phyloP scores from a whole-genome alignment of 2,888 invertebrate species.

The Steinernema hermaphroditum region DNA sequence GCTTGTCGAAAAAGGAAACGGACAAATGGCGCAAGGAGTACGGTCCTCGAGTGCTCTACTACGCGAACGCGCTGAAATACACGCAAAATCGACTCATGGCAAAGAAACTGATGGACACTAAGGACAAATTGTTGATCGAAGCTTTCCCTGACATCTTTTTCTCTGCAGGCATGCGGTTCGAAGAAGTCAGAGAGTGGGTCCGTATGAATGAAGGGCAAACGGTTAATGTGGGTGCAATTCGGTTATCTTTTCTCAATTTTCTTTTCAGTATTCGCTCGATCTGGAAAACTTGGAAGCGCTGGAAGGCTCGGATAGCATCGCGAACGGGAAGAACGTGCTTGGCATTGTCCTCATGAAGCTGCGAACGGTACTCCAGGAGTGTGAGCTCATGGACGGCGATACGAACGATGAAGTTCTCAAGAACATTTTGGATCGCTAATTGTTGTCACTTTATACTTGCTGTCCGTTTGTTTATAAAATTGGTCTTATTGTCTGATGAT shows the following conservation, averaged over 20 bases:
- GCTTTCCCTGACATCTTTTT: conserved; percentile 12
- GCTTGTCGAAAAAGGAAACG: neutral
- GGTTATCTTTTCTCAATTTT: no score
- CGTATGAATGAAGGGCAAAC: neutral
- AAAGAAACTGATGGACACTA: neutral
- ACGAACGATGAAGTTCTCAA: no score
- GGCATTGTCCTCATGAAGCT: conserved; percentile 4
- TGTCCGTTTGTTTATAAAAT: no score
- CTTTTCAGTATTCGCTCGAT: neutral
- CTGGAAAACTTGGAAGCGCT: neutral
- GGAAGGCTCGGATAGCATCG: conserved; percentile 11
- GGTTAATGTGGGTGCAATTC: neutral
- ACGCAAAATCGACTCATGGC: neutral
- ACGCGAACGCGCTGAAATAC: conserved; percentile 18
- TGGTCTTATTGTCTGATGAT: no score
- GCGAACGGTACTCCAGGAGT: neutral
- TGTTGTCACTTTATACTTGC: no score
- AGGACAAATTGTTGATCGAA: neutral
- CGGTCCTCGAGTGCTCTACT: neutral
- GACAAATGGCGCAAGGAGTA: neutral
- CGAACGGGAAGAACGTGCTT: neutral
- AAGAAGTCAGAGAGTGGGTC: neutral
- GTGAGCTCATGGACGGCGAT: no score
- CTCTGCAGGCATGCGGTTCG: neutral
- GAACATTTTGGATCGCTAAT: no score